Base-by-base conservation (phyloP, 1,140 invertebrate genomes). In the Brachionus rotundiformis region DNA sequence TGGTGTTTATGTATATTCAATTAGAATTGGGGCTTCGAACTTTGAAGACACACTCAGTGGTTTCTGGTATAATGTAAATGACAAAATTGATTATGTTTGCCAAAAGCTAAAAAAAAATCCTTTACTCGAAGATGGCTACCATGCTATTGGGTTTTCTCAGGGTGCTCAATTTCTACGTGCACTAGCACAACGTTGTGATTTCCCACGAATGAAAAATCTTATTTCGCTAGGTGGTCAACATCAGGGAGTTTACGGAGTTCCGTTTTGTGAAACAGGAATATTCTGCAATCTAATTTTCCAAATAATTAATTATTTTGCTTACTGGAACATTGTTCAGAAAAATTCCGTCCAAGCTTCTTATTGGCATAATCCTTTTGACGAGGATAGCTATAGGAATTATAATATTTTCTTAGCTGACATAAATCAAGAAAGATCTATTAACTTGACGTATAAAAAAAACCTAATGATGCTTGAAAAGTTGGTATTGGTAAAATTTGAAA, bases 161-260 rank as follows among this genome's bases (percentile, higher is more conserved):
- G 63, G 63, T n/a, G 29, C 63, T 19, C 39, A 73, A 73, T 73
- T 73, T 73, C 11, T 95, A 82, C 90, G 97, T 85, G 97, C 93
- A 3, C 89, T 98, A 27, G 94, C 94, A 2, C 95, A 99, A 89
- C 90, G 94, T 83, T 99, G 96, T 88, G 92, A 94, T 0, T 84
- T 89, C 16, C 94, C 94, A 1, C 91, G 90, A 1, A 92, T 98
- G 89, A 90, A 91, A 76, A 97, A 93, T 86, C 88, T 98, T 1
- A 93, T 99, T 83, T 94, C 94, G 3, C 86, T 99, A n/a, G 97
- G 97, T 61, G 96, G 96, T 0, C 97, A 98, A 86, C 97, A 99
- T 87, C 96, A 99, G 90, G 97, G 96, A 47, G 92, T 98, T 11
- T 92, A 89, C 41, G 91, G 91, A 27, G 88, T 91, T 61, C 91